Base-by-base conservation (phyloP, 2,113 vertebrate species). In the Lucifuga dentata region DNA sequence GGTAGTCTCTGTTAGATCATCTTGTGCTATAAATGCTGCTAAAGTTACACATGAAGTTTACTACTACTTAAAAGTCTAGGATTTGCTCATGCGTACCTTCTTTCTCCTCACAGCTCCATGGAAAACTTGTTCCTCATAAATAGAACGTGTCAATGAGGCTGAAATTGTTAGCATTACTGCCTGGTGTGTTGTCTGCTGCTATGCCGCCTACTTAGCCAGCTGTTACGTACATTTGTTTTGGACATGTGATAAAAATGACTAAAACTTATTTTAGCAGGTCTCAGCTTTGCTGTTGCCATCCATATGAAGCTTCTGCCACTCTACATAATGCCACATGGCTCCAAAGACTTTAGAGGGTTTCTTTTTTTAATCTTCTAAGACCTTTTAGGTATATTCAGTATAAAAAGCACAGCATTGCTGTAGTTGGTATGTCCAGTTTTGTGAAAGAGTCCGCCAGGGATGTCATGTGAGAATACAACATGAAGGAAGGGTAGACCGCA, bases 251-350 rank as follows among this genome's bases (percentile, higher is more conserved):
- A 21, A 75, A 85, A 57, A 61, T 8, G 49, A 40, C 65, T 40
- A 36, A 75, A 78, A 71, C 58, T 40, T 72, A 83, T 78, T 84
- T 82, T 75, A 84, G 74, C 41, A 46, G 26, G 21, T 44, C 46
- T 68, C 32, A 33, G 24, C 26, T 48, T 68, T 60, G 41, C 43
- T 73, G 69, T 81, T 73, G 62, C 65, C 44, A 40, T 41, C 66
- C 39, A 45, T 67, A 60, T 44, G 41, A 6, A 58, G 29, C 32
- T n/a, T 35, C 40, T 7, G 26, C 15, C 2, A 32, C 17, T n/a
- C 7, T 17, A 45, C 39, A 80, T 26, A 35, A n/a, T 59, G 36
- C 43, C 20, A 35, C 62, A 76, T 56, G 53, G 51, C 35, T 43
- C 21, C 10, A 71, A 55, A 57, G 62, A 81, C n/a, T 16, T 69